Percentiles rank a stretch among this genome's conserved stretches.
Conservation (phyloP, 1,140 invertebrate genomes). For the Drosophila nikananu region DNA sequence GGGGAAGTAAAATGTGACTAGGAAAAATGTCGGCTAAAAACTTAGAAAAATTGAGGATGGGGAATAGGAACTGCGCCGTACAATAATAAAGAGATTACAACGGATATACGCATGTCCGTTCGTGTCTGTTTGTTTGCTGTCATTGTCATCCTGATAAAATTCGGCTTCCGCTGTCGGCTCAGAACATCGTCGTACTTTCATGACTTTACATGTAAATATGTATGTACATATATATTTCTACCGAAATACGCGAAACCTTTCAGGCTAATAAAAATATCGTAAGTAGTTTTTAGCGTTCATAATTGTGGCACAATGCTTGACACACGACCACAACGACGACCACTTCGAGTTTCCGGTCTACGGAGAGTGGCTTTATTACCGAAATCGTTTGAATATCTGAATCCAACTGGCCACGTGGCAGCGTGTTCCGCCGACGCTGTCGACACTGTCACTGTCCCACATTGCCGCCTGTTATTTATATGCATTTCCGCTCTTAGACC, state of each 20-base stretch:
- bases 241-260: constrained; percentile 15
- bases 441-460: constrained; percentile 23
- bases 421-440: constrained; percentile 21
- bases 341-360: constrained; percentile 64
- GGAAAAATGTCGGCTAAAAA: neutral
- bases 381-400: constrained; percentile 29
- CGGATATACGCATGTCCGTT: constrained; percentile 46
- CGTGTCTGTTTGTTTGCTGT: constrained; percentile 60
- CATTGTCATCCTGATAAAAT: constrained; percentile 69
- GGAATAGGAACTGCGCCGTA: neutral
- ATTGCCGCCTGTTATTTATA: constrained; percentile 61
- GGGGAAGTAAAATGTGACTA: neutral
- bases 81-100: constrained; percentile 14
- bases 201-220: constrained; percentile 6
- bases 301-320: constrained; percentile 82
- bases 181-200: constrained; percentile 7
- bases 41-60: neutral
- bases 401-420: constrained; percentile 41
- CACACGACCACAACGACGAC: constrained; percentile 82
- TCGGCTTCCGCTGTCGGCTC: constrained; percentile 58
- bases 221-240: neutral
- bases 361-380: constrained; percentile 46
- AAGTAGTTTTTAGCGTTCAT: constrained; percentile 83
- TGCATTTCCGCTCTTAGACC: constrained; percentile 55
- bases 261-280: constrained; percentile 78